phyloP scores from a whole-genome alignment of 2,888 invertebrate species.

The Ichneumon xanthorius region DNA sequence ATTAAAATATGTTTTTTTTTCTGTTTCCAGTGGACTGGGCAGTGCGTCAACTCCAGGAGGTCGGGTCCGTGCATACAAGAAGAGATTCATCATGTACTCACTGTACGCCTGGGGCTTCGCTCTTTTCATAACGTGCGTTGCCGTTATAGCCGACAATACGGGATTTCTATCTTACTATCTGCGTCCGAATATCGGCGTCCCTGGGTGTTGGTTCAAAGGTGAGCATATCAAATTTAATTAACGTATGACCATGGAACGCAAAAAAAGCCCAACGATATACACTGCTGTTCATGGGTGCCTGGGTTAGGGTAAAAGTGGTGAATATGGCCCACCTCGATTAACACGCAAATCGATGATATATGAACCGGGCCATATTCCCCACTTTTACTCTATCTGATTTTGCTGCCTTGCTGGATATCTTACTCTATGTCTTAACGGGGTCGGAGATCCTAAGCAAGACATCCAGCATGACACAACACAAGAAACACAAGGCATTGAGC shows the following conservation, averaged over 20 bases:
- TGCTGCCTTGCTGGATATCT: too few species aligned
- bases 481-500: neutral
- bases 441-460: too few species aligned
- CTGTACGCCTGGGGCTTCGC: constrained; percentile 91
- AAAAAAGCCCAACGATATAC: neutral
- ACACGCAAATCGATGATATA: too few species aligned
- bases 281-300: too few species aligned
- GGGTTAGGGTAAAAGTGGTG: too few species aligned
- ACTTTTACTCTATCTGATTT: too few species aligned
- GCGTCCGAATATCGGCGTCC: constrained; percentile 88
- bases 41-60: constrained; percentile 79
- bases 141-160: constrained; percentile 86
- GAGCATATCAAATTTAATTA: constrained; percentile 77
- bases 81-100: constrained; percentile 89
- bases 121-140: constrained; percentile 86
- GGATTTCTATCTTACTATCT: constrained; percentile 84
- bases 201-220: constrained; percentile 89
- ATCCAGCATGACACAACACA: too few species aligned
- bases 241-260: neutral
- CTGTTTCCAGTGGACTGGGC: constrained; percentile 84
- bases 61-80: constrained; percentile 74
- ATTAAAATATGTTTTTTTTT: neutral
- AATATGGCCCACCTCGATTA: too few species aligned
- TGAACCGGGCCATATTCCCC: too few species aligned
- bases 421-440: too few species aligned